These are phyloP conservation scores for Oscheius onirici DNA, from an alignment of 2,888 invertebrate genomes.

Conservation along the genomic window DNA sequence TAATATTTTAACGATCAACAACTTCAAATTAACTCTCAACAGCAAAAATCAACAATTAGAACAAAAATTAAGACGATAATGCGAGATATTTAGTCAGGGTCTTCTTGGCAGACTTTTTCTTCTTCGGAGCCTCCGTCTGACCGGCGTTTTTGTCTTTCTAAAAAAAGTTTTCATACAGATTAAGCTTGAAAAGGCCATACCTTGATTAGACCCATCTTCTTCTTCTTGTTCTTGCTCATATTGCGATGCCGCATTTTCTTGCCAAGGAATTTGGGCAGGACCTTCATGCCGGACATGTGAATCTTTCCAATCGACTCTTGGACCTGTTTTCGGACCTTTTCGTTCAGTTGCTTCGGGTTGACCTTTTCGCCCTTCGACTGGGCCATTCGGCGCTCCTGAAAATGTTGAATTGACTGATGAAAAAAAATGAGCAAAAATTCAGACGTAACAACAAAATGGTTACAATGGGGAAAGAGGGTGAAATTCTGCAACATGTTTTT, in stretches of 20 bases:
- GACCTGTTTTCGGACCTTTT: constrained; percentile 54
- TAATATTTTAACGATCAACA: not conserved
- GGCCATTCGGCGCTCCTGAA: constrained; percentile 53
- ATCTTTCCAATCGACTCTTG: constrained; percentile 61
- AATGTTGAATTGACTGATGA: not conserved
- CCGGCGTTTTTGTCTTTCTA: constrained; percentile 9
- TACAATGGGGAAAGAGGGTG: no score
- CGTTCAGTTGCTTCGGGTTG: constrained; percentile 43
- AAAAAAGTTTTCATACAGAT: not conserved
- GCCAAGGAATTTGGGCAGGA: constrained; percentile 66
- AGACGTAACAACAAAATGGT: no score
- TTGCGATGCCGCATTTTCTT: constrained; percentile 63
- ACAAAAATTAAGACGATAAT: constrained; percentile 8
- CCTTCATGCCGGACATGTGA: constrained; percentile 63
- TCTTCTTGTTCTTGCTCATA: constrained; percentile 49
- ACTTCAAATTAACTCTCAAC: no score
- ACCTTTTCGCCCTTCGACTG: constrained; percentile 44
- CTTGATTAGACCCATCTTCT: constrained; percentile 39
- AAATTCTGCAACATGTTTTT: no score
- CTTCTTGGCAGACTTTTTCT: constrained; percentile 34
- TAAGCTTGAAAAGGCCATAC: not conserved
- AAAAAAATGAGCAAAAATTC: no score
- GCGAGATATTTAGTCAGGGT: constrained; percentile 38
- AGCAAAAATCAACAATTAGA: constrained; percentile 12
- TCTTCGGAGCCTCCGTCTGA: not conserved